Evolutionary conservation across 2,113 vertebrate genomes (phyloP), one percentile per base, ranked within the genome.

Genomic region (Origma solitaria): DNA sequence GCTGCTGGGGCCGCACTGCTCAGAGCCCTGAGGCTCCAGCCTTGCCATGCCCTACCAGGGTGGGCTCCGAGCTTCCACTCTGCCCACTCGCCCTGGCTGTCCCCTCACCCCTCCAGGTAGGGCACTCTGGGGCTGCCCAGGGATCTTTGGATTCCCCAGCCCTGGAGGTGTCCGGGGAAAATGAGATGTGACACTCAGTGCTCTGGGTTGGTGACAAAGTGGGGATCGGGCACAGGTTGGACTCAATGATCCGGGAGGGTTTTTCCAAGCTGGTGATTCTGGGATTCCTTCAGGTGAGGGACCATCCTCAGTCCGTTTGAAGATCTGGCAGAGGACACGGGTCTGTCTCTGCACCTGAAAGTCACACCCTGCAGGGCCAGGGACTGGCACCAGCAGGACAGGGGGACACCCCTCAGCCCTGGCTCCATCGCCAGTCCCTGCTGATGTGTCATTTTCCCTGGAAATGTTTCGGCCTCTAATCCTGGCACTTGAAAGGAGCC

Each of bases 141-240:
- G 5, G n/a, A n/a, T n/a, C n/a, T 49, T 12, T n/a, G 28, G 44
- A 15, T 18, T 49, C 0, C 0, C 14, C 12, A 15, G 9, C 14
- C 35, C 30, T 30, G 53, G 44, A n/a, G 11, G 14, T 49, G 42
- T 17, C 23, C 64, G 9, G 6, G 30, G 25, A 37, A 4, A n/a
- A 4, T 2, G 14, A 51, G 64, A 14, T 1, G 3, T 49, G 53
- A 23, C 35, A 10, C 5, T 56, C 11, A 6, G 6, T 18, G 17
- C 6, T 47, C n/a, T 6, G 68, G 33, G 35, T 15, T 15, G 11
- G 54, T 30, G 37, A 38, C 49, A 19, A 73, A 54, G 9, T 1
- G 3, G 8, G 12, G n/a, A 33, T 38, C 2, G 1, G 22, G 6
- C 33, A 4, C 14, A 28, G 23, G 12, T 19, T 44, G 15, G 24